phyloP scores from a whole-genome alignment of 2,113 vertebrate species.

The Irena cyanogastra region DNA sequence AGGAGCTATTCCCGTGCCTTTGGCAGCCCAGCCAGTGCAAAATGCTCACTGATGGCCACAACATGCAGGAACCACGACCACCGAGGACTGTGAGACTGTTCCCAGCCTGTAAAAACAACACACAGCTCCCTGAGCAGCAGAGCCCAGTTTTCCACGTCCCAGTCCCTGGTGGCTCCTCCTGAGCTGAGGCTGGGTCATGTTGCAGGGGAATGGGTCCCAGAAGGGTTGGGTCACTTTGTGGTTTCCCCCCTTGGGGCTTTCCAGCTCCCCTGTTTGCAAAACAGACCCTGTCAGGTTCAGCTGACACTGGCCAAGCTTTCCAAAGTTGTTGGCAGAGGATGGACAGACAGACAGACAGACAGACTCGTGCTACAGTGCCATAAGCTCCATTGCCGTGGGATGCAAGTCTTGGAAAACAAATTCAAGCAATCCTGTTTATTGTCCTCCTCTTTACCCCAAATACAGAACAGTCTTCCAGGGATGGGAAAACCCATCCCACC shows the following conservation, averaged over 20 bases:
- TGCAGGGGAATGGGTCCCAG: not conserved
- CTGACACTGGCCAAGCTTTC: not conserved
- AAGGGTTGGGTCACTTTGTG: not conserved
- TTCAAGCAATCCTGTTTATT: not conserved
- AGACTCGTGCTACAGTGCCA: not conserved
- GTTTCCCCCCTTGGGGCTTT: not conserved
- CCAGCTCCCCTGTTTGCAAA: not conserved
- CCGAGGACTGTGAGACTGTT: not conserved
- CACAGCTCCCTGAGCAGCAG: not conserved
- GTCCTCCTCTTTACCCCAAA: not conserved
- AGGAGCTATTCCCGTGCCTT: not conserved
- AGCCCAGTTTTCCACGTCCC: not conserved
- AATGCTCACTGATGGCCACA: not conserved
- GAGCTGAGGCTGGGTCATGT: rapidly evolving
- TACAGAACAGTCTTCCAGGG: rapidly evolving
- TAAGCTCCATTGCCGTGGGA: not conserved
- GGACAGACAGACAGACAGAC: not conserved
- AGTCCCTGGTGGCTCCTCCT: not conserved
- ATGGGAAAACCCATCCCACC: not conserved
- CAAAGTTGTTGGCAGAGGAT: not conserved
- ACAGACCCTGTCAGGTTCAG: not conserved
- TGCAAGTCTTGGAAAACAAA: not conserved
- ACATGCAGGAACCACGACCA: not conserved
- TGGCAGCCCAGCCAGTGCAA: not conserved
- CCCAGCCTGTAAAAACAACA: not conserved